Evolutionary conservation across 2,888 invertebrate genomes (phyloP).

Genomic region (Synanthedon vespiformis): DNA sequence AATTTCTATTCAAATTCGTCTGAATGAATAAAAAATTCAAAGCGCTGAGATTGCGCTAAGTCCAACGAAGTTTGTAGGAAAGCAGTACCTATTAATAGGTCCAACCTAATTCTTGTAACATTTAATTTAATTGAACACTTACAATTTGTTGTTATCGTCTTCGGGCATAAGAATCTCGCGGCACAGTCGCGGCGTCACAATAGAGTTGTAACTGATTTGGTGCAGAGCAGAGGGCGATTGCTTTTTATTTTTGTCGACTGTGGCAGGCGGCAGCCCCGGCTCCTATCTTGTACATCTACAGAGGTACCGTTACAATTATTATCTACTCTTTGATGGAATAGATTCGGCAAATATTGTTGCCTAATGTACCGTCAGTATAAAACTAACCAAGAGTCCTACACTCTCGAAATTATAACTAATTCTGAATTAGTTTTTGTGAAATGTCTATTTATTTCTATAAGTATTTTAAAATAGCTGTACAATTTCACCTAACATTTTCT

Average conservation of each 20-base stretch:
- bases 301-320: conserved; percentile 62
- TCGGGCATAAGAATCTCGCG: background rate
- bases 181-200: conserved; percentile 3
- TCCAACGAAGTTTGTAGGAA: no score
- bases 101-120: background rate
- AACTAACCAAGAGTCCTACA: background rate
- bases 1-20: no score
- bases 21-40: no score
- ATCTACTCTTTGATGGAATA: conserved; percentile 59
- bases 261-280: conserved; percentile 1
- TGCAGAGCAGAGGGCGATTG: conserved; percentile 10
- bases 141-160: background rate
- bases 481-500: no score
- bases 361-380: conserved; percentile 28
- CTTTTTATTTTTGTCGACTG: conserved; percentile 9
- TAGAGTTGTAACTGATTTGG: conserved; percentile 17
- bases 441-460: no score
- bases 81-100: no score
- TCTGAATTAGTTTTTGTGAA: no score
- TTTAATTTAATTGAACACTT: conserved; percentile 1
- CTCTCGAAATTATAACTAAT: no score
- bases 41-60: no score
- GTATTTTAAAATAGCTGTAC: no score
- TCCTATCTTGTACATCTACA: conserved; percentile 48
- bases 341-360: conserved; percentile 65